These are phyloP conservation scores for Coturnix japonica DNA, from an alignment of 2,113 vertebrate species.

Conservation along the genomic window DNA sequence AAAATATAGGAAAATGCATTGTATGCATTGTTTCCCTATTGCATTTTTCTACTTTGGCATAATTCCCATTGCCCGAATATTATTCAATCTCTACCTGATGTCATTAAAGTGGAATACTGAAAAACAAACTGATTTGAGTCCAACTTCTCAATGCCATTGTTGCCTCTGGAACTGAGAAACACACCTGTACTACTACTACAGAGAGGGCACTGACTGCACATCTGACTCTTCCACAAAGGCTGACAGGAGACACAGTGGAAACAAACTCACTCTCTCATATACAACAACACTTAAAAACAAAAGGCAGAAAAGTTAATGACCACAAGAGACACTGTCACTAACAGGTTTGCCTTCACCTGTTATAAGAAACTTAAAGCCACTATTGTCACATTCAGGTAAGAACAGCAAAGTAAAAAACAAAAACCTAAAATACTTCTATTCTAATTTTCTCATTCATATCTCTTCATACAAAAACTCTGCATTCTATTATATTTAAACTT, in stretches of 20 bases:
- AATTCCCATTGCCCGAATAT: neutral
- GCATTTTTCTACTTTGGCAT: neutral
- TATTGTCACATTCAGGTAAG: neutral
- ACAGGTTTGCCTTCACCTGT: neutral
- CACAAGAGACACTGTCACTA: neutral
- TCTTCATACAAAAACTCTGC: neutral
- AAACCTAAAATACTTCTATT: neutral
- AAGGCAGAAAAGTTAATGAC: neutral
- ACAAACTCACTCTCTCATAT: neutral
- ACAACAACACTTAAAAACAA: neutral
- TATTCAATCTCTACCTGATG: neutral
- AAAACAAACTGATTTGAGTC: neutral
- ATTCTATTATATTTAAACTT: slow-evolving; percentile 47
- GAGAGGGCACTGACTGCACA: neutral
- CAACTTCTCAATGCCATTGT: neutral
- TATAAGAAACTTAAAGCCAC: neutral
- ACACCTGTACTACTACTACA: neutral
- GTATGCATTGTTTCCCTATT: neutral
- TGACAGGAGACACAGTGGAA: neutral
- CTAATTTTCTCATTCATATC: slow-evolving; percentile 18
- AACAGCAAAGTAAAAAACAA: neutral
- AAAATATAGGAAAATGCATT: neutral
- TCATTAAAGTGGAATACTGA: neutral
- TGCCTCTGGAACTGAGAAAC: neutral
- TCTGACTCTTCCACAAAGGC: neutral